Percentiles rank a stretch among this genome's conserved stretches.
These are phyloP conservation scores for Aphidoletes aphidimyza DNA, from an alignment of 2,888 invertebrate genomes.

Conservation along the genomic window DNA sequence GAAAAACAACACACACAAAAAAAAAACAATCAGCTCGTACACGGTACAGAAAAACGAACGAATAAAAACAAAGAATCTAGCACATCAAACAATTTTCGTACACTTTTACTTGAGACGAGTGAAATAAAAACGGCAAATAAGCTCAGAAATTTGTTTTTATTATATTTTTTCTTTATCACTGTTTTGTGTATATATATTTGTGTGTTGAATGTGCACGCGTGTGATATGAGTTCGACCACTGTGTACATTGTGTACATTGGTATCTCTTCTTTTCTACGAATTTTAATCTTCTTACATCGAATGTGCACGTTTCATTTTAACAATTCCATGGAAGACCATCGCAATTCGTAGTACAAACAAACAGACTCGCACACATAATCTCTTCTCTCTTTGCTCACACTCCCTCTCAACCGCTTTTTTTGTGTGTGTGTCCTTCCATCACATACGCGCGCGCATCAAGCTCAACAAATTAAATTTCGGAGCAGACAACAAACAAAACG, in stretches of 20 bases:
- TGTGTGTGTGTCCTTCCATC: background rate
- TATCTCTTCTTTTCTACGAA: background rate
- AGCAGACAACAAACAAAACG: slow-evolving; percentile 35
- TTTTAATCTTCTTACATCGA: slow-evolving; percentile 40
- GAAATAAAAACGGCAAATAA: background rate
- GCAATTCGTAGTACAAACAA: slow-evolving; percentile 12
- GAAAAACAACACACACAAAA: background rate
- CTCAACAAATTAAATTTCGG: background rate
- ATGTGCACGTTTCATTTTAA: slow-evolving; percentile 42
- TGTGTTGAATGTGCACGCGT: slow-evolving; percentile 15
- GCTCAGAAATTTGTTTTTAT: background rate
- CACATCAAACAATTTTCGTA: slow-evolving; percentile 33
- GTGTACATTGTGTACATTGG: background rate
- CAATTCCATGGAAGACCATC: slow-evolving; percentile 11
- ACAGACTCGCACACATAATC: background rate
- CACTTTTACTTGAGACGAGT: background rate
- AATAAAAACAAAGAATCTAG: background rate
- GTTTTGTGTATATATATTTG: background rate
- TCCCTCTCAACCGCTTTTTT: background rate
- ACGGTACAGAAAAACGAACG: background rate
- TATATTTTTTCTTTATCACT: background rate
- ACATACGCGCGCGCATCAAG: slow-evolving; percentile 19
- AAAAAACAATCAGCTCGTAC: background rate
- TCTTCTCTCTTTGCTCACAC: background rate
- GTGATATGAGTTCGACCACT: slow-evolving; percentile 38